Evolutionary conservation across 2,113 vertebrate genomes (phyloP).

Genomic region (Girardinichthys multiradiatus): DNA sequence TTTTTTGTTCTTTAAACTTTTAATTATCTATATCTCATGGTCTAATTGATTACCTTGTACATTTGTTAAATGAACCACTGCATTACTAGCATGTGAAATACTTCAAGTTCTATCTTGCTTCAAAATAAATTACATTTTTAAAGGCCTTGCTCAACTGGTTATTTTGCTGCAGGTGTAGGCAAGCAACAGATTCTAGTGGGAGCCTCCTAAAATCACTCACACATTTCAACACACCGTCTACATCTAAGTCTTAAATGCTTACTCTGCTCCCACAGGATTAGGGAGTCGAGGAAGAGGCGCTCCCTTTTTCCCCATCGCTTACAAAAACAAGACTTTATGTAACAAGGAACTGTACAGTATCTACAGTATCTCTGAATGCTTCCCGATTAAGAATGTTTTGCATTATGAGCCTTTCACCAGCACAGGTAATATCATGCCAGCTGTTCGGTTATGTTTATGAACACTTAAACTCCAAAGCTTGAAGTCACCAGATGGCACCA

Average conservation of each 20-base stretch:
- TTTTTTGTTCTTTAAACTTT: neutral
- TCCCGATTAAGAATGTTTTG: conserved; percentile 47
- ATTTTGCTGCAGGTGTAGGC: conserved; percentile 41
- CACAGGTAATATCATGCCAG: conserved; percentile 32
- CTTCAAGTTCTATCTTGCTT: conserved; percentile 39
- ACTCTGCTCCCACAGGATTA: conserved; percentile 13
- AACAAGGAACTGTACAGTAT: conserved; percentile 14
- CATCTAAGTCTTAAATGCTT: neutral
- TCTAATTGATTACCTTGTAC: neutral
- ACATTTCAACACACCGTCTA: conserved; percentile 43
- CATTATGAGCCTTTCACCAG: conserved; percentile 25
- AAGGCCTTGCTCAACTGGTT: conserved; percentile 33
- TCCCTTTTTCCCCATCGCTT: conserved; percentile 28
- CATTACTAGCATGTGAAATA: neutral
- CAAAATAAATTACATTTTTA: neutral
- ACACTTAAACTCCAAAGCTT: conserved; percentile 43
- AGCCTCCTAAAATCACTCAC: conserved; percentile 14
- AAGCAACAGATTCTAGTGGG: conserved; percentile 22
- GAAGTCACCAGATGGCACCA: conserved; percentile 77
- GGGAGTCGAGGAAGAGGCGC: conserved; percentile 6
- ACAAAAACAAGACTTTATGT: conserved; percentile 32
- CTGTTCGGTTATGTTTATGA: conserved; percentile 49
- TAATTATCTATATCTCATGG: neutral
- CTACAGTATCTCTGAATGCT: conserved; percentile 7
- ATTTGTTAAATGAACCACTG: neutral